Percentiles rank a stretch among this genome's conserved stretches.
phyloP scores from a whole-genome alignment of 2,888 invertebrate genomes.

The Chelonus formosanus region DNA sequence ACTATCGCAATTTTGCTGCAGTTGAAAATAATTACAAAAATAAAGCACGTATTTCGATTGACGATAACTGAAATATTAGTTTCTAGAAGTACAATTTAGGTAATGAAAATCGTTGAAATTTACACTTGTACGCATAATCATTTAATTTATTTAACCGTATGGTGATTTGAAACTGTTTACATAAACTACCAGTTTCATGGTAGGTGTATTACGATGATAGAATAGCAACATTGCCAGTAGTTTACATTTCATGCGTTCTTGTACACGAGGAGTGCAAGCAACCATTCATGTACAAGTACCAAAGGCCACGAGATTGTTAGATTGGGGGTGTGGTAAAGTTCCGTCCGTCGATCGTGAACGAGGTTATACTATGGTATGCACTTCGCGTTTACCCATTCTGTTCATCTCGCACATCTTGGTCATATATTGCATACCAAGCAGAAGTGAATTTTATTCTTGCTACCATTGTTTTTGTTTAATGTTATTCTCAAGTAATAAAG shows the following conservation, averaged over 20 bases:
- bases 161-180: conserved; percentile 32
- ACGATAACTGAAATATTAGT: conserved; percentile 49
- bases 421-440: not conserved
- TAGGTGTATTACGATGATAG: conserved; percentile 22
- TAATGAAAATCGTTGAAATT: conserved; percentile 62
- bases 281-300: conserved; percentile 4
- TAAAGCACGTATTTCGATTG: no score
- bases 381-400: conserved; percentile 11
- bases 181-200: conserved; percentile 17
- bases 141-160: conserved; percentile 53
- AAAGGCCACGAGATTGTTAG: conserved; percentile 20
- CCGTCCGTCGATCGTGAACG: conserved; percentile 8
- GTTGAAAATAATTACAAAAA: no score
- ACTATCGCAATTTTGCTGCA: no score
- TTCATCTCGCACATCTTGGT: conserved; percentile 6
- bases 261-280: not conserved
- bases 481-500: no score
- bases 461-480: no score
- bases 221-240: conserved; percentile 1
- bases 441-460: no score
- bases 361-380: conserved; percentile 15
- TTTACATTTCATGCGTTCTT: conserved; percentile 3
- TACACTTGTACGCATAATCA: conserved; percentile 51
- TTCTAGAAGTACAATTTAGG: conserved; percentile 59
- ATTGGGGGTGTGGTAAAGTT: conserved; percentile 7